Evolutionary conservation across 2,888 invertebrate genomes (phyloP).

Genomic region (Alitta virens): DNA sequence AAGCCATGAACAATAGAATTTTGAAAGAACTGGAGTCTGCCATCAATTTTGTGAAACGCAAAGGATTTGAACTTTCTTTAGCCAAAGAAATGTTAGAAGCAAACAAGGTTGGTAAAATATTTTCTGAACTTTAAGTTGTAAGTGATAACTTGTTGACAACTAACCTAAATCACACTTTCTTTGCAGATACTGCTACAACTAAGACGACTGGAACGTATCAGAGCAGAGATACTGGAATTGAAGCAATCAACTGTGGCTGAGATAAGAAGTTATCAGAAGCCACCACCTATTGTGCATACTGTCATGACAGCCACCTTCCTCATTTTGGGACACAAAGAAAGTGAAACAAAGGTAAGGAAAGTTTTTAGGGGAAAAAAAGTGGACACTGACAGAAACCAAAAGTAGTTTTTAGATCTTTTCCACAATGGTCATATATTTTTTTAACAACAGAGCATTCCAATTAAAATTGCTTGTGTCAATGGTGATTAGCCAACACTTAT

Average conservation of each 20-base stretch:
- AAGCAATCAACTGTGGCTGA: constrained; percentile 51
- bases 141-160: not conserved
- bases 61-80: constrained; percentile 47
- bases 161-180: not conserved
- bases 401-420: no score
- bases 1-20: constrained; percentile 44
- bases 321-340: constrained; percentile 48
- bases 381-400: no score
- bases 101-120: constrained; percentile 24
- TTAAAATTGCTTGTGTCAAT: no score
- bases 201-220: constrained; percentile 33
- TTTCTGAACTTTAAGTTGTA: not conserved
- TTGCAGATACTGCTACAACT: constrained; percentile 11
- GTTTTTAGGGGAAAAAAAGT: no score
- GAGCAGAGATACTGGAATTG: constrained; percentile 39
- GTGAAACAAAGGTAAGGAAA: constrained; percentile 46
- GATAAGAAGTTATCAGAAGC: constrained; percentile 45
- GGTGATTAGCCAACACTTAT: no score
- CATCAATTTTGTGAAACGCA: constrained; percentile 43
- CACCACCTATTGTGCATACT: constrained; percentile 41
- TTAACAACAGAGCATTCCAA: no score
- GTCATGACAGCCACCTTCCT: constrained; percentile 50
- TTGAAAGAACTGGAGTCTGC: constrained; percentile 47
- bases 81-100: constrained; percentile 44
- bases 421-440: no score